Evolutionary conservation across 2,888 invertebrate genomes (phyloP).

Genomic region (Cephus pygmeus): DNA sequence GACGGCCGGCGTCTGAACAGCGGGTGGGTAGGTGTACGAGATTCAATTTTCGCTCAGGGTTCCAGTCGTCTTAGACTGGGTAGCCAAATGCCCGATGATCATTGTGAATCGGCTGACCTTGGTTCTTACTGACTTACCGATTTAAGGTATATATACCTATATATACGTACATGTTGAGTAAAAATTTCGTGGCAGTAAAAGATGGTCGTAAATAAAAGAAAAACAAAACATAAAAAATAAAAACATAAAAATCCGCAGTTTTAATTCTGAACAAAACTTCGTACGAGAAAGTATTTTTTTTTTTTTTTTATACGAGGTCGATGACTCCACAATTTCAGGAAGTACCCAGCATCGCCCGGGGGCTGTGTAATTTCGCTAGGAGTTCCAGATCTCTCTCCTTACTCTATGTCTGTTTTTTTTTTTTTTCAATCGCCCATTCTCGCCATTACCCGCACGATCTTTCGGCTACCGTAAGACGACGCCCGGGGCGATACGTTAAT

Average conservation of each 20-base stretch:
- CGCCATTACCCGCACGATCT: neutral
- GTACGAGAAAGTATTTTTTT: neutral
- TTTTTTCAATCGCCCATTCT: neutral
- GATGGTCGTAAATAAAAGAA: neutral
- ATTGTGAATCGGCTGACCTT: neutral
- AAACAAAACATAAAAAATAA: accelerated
- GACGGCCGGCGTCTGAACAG: neutral
- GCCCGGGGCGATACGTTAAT: neutral
- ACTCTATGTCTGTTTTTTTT: neutral
- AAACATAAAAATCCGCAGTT: too few relatives aligned
- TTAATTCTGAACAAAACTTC: neutral
- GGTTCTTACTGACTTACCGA: neutral
- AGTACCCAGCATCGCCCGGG: neutral
- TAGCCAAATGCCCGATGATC: neutral
- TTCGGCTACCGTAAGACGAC: neutral
- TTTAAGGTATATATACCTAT: neutral
- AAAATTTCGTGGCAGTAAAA: neutral
- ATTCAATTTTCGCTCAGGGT: too few relatives aligned
- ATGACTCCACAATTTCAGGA: neutral
- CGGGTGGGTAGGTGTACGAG: neutral
- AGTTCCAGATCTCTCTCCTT: neutral
- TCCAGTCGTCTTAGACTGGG: neutral
- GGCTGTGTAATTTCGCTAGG: neutral
- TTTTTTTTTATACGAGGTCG: neutral
- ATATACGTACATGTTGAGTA: neutral